A percentile compares a stretch with the other conserved stretches of the same genome.
phyloP scores from a whole-genome alignment of 2,113 vertebrate genomes.

The Silurus glanis region DNA sequence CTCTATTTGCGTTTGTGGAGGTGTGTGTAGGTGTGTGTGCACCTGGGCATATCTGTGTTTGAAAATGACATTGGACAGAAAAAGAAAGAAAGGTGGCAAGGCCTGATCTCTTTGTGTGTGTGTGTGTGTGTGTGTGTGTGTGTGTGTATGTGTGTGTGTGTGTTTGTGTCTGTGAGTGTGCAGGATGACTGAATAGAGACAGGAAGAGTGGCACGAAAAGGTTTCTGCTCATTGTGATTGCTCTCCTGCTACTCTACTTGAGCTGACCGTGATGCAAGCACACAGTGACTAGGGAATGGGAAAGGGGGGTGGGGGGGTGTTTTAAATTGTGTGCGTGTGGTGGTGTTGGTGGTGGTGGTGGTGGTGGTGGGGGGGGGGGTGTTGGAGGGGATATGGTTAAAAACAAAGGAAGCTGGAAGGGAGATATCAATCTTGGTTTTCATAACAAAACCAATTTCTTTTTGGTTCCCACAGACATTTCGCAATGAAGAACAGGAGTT shows the following conservation, averaged over 20 bases:
- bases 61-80: slow-evolving; percentile 8
- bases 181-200: slow-evolving; percentile 54
- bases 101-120: slow-evolving; percentile 45
- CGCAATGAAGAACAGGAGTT: neutral
- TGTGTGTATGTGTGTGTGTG: slow-evolving; percentile 40
- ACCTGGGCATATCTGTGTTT: slow-evolving; percentile 39
- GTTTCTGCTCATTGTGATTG: slow-evolving; percentile 50
- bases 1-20: slow-evolving; percentile 37
- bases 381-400: slow-evolving; percentile 31
- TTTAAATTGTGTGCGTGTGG: no score
- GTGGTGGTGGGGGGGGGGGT: slow-evolving; percentile 14
- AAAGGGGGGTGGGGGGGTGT: neutral
- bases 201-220: slow-evolving; percentile 54
- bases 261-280: slow-evolving; percentile 42
- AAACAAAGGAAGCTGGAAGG: slow-evolving; percentile 53
- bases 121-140: slow-evolving; percentile 49
- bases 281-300: slow-evolving; percentile 36
- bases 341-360: no score
- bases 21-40: slow-evolving; percentile 44
- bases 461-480: slow-evolving; percentile 45
- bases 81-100: slow-evolving; percentile 42
- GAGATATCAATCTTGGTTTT: slow-evolving; percentile 51
- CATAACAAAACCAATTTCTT: slow-evolving; percentile 47
- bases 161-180: slow-evolving; percentile 34
- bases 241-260: slow-evolving; percentile 38